phyloP scores from a whole-genome alignment of 2,113 vertebrate species.

The Bufo bufo region DNA sequence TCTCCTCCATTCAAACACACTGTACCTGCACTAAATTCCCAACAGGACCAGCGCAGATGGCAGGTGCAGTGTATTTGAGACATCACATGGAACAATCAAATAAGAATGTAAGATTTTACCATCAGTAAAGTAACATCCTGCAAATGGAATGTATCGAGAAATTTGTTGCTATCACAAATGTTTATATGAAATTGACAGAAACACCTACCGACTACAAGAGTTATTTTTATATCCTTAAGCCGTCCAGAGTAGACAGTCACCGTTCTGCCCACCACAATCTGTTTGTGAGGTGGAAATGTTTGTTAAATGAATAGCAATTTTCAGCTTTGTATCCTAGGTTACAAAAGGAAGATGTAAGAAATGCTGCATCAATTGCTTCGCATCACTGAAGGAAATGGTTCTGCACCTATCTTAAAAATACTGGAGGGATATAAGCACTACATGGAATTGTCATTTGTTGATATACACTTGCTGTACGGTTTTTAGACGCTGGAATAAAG shows the following conservation, averaged over 20 bases:
- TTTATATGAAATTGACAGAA: not conserved
- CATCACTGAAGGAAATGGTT: not conserved
- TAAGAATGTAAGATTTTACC: too few species aligned
- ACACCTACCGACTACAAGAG: not conserved
- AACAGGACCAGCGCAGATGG: too few species aligned
- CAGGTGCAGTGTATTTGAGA: too few species aligned
- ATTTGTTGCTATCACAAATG: not conserved
- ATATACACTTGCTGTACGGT: too few species aligned
- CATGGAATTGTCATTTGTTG: not conserved
- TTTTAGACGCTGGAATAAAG: too few species aligned
- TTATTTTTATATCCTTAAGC: not conserved
- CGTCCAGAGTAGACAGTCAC: not conserved
- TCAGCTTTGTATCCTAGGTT: conserved; percentile 29
- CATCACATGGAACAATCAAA: too few species aligned
- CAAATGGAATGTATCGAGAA: not conserved
- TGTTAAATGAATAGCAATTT: conserved; percentile 32
- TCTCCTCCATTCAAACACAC: too few species aligned
- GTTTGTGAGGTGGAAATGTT: not conserved
- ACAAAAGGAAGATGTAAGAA: conserved; percentile 39
- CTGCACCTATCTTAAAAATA: not conserved
- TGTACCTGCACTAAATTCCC: too few species aligned
- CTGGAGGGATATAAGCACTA: not conserved
- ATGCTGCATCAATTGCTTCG: conserved; percentile 3
- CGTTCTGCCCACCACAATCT: conserved; percentile 33
- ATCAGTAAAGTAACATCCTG: not conserved